Evolutionary conservation across 92 coral and sea anemone genomes (phyloP).

Genomic region (Virgularia gustaviana): DNA sequence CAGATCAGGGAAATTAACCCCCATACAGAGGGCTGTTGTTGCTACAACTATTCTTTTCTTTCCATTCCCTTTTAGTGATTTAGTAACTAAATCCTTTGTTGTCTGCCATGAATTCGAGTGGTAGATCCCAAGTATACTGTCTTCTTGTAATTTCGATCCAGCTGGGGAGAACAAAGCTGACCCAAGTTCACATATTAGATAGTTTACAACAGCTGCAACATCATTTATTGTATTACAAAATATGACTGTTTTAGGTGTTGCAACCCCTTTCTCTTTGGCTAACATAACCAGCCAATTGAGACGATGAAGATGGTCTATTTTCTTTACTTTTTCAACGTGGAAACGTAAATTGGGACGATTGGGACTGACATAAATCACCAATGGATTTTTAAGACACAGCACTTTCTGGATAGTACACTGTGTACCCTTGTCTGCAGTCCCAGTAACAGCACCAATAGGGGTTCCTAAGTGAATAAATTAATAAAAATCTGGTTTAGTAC

Average conservation of each 20-base stretch:
- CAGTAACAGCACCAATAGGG: background rate
- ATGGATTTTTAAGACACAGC: background rate
- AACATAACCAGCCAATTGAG: background rate
- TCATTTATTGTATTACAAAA: background rate
- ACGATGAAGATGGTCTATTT: background rate
- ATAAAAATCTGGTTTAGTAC: background rate
- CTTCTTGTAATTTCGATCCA: too few species aligned
- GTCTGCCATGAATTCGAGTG: background rate
- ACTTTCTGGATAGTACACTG: background rate
- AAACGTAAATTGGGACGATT: background rate
- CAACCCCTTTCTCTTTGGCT: background rate
- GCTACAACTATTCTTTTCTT: conserved; percentile 21
- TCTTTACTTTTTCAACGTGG: background rate
- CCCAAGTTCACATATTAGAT: background rate
- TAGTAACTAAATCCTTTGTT: background rate
- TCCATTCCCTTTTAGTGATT: conserved; percentile 20
- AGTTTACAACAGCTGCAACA: background rate
- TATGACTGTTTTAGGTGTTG: background rate
- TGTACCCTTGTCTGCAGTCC: background rate
- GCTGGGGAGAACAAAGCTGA: background rate
- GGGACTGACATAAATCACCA: background rate
- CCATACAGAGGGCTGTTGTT: conserved; percentile 26
- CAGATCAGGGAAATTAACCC: conserved; percentile 13
- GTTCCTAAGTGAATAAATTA: background rate
- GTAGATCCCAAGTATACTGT: background rate